phyloP scores from a whole-genome alignment of 2,113 vertebrate genomes.

The Thamnophis sirtalis region DNA sequence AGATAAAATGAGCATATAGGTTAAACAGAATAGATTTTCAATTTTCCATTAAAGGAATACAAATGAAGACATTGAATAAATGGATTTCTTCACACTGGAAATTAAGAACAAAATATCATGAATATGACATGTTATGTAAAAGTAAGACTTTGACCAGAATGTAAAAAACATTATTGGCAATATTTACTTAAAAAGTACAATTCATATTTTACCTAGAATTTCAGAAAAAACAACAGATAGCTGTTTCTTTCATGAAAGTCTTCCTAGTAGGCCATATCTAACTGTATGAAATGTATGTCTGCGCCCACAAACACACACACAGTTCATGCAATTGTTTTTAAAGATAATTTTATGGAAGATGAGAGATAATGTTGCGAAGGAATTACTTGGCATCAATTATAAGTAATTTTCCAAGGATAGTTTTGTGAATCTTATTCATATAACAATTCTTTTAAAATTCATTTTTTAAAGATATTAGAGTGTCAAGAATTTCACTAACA shows the following conservation, averaged over 20 bases:
- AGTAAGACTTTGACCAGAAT: not conserved
- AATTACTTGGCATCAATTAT: not conserved
- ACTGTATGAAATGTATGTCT: not conserved
- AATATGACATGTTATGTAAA: not conserved
- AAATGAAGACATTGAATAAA: not conserved
- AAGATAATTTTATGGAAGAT: not conserved
- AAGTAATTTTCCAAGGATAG: not conserved
- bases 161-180: not conserved
- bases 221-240: not conserved
- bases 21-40: not conserved
- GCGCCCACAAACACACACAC: not conserved
- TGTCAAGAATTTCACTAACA: not conserved
- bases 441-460: not conserved
- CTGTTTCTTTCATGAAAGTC: not conserved
- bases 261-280: not conserved
- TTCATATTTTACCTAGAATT: accelerated
- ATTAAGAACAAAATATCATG: not conserved
- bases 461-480: not conserved
- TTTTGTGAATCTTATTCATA: not conserved
- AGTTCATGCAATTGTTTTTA: not conserved
- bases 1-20: not conserved
- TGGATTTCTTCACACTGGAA: not conserved
- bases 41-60: not conserved
- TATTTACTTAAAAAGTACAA: accelerated
- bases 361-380: not conserved